Percentiles rank a stretch among this genome's conserved stretches.
Evolutionary conservation across 2,113 vertebrate genomes (phyloP).

Genomic region (Hemicordylus capensis): DNA sequence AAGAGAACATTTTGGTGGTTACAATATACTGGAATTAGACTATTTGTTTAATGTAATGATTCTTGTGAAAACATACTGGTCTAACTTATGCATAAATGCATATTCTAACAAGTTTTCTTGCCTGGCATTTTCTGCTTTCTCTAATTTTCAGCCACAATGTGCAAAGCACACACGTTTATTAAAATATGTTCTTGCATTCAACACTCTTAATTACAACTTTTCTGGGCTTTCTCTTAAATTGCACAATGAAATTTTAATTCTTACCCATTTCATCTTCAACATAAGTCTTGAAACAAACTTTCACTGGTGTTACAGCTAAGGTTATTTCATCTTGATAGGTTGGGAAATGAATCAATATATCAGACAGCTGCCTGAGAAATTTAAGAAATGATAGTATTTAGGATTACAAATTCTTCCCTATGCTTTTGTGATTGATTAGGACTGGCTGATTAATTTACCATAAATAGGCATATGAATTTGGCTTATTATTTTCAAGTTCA

Average conservation of each 20-base stretch:
- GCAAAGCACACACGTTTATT: neutral
- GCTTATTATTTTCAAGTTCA: neutral
- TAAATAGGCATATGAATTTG: neutral
- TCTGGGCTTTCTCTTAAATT: neutral
- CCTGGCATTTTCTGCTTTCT: neutral
- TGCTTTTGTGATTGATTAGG: neutral
- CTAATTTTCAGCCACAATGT: neutral
- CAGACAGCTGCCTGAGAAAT: conserved; percentile 75
- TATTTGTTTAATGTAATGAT: too few species aligned
- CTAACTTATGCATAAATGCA: neutral
- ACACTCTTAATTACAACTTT: neutral
- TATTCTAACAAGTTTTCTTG: accelerated
- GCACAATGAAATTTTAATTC: conserved; percentile 18
- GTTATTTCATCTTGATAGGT: conserved; percentile 91
- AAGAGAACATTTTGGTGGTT: neutral
- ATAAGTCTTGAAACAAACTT: conserved; percentile 85
- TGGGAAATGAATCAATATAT: conserved; percentile 86
- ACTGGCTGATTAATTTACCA: neutral
- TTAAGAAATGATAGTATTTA: conserved; percentile 7
- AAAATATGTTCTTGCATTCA: neutral
- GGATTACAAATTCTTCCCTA: neutral
- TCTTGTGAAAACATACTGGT: conserved; percentile 2
- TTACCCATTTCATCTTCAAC: conserved; percentile 81
- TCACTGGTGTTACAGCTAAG: conserved; percentile 79
- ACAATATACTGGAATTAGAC: too few species aligned